These are phyloP conservation scores for Gymnocheta viridis DNA, from an alignment of 2,888 invertebrate species.

Conservation along the genomic window DNA sequence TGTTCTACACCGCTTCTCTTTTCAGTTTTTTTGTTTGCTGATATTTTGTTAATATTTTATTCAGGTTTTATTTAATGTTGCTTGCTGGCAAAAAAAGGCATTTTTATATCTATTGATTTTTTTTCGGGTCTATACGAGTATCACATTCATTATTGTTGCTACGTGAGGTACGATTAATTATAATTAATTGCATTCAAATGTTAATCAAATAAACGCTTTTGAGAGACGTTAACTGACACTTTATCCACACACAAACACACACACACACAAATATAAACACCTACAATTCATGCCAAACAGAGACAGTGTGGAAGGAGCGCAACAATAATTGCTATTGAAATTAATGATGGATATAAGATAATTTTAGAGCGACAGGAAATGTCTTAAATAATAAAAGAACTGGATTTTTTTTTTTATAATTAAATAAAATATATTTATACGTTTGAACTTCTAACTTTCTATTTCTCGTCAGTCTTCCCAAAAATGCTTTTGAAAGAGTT, in stretches of 20 bases:
- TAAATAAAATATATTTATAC: no score
- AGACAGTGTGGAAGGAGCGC: not conserved
- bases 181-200: conserved; percentile 74
- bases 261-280: not conserved
- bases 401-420: no score
- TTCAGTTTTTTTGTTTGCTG: not conserved
- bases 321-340: conserved; percentile 51
- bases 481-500: no score
- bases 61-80: conserved; percentile 9
- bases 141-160: conserved; percentile 55
- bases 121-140: not conserved
- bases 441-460: no score
- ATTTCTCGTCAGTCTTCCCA: no score
- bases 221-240: not conserved
- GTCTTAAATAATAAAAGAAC: no score
- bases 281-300: not conserved
- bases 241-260: not conserved
- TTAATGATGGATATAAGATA: conserved; percentile 37
- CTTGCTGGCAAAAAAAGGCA: not conserved
- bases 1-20: not conserved
- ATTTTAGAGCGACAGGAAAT: not conserved
- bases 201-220: conserved; percentile 48
- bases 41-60: not conserved
- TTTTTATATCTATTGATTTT: conserved; percentile 13
- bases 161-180: conserved; percentile 74